Base-by-base conservation (phyloP, 2,888 invertebrate species). In the Embidobia sp. region DNA sequence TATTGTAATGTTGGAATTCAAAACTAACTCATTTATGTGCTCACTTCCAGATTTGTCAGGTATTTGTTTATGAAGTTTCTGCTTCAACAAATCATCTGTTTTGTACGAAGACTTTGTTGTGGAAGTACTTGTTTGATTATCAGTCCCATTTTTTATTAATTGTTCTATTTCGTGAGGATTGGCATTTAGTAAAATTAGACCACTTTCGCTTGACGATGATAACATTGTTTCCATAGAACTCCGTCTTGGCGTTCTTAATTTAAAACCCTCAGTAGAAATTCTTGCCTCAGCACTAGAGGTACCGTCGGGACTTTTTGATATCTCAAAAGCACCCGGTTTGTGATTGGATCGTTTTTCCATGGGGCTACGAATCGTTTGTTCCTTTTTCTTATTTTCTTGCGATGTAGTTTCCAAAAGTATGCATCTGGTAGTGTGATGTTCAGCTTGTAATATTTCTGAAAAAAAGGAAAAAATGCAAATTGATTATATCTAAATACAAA, bases 271-370 rank as follows among this genome's bases (percentile, higher is more conserved):
- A 31, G 86, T 85, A 1, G 81, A 13, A 27, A 79, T 79, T 51
- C 81, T 81, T 1, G 70, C 18, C 1, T 69, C 66, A 15, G 29
- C 31, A 15, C 19, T 44, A 18, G 73, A 44, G 8, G 79, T 75
- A 63, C 76, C 76, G 6, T 75, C 48, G n/a, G 74, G 49, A n/a
- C 77, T 79, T 19, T 75, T 81, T 11, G 81, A 42, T n/a, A 66
- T 46, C 7, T 85, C 84, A 18, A 81, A 55, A 1, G 78, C 90
- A 37, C 92, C 90, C 19, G 92, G 92, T 8, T 90, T 90, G 51
- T 93, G 90, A 48, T 93, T 88, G 59, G 93, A 93, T 33, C 92
- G 91, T 49, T 94, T 90, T 19, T 94, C 89, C 0, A 94, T 89
- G 44, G 93, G 84, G 75, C 82, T 85, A 7, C 87, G 85, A 18